These are phyloP conservation scores for Eurytoma adleriae DNA, from an alignment of 2,888 invertebrate species.

Conservation along the genomic window DNA sequence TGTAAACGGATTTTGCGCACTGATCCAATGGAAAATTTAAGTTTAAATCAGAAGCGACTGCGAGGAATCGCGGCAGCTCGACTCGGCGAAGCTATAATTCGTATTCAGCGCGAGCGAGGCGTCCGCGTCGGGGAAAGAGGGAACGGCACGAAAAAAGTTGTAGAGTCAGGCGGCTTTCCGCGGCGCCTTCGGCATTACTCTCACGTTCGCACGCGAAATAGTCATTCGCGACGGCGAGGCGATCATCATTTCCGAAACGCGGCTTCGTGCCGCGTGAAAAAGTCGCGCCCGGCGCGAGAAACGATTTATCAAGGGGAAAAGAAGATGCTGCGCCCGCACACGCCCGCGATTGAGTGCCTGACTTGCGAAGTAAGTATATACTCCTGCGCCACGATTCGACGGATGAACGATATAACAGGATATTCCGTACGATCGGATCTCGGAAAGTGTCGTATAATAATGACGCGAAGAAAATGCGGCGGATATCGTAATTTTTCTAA, in stretches of 20 bases:
- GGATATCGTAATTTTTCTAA: background rate
- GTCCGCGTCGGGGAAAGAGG: no score
- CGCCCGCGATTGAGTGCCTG: constrained; percentile 44
- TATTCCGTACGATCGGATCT: constrained; percentile 46
- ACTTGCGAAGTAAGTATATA: constrained; percentile 41
- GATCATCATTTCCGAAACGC: constrained; percentile 57
- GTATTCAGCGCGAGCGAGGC: constrained; percentile 16
- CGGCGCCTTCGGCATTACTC: constrained; percentile 23
- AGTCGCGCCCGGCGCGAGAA: constrained; percentile 45
- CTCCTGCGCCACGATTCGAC: background rate
- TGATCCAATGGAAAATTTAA: no score
- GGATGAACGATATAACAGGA: background rate
- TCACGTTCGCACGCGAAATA: constrained; percentile 32
- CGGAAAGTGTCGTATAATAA: constrained; percentile 21
- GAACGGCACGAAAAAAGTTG: constrained; percentile 19
- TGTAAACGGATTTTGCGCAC: no score
- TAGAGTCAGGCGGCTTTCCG: background rate
- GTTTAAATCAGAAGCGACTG: no score
- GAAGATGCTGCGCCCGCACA: background rate
- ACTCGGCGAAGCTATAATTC: constrained; percentile 21
- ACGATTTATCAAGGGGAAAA: constrained; percentile 62
- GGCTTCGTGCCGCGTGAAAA: constrained; percentile 50
- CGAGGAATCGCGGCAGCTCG: background rate
- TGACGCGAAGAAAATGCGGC: constrained; percentile 3
- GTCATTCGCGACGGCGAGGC: constrained; percentile 13